These are phyloP conservation scores for Acropternis orthonyx DNA, from an alignment of 2,797 vertebrate genomes.

Conservation along the genomic window DNA sequence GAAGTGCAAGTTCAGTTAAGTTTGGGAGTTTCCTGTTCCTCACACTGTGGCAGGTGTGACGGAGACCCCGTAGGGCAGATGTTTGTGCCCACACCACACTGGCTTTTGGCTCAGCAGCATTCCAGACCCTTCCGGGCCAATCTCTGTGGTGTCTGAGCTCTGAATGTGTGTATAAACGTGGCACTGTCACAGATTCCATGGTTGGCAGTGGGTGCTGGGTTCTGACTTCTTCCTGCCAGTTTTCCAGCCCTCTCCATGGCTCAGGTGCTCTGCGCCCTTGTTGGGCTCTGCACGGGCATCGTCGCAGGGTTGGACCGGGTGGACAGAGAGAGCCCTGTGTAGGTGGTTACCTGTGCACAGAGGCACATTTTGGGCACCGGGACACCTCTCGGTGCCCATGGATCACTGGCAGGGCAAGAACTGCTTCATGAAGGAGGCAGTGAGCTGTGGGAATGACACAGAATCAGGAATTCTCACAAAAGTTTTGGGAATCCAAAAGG, in stretches of 20 bases:
- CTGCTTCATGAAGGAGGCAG: not conserved
- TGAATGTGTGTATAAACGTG: rapidly evolving
- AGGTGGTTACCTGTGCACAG: not conserved
- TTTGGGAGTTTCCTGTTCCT: not conserved
- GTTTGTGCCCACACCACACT: rapidly evolving
- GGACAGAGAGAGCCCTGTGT: rapidly evolving
- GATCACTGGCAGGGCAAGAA: not conserved
- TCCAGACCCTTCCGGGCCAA: not conserved
- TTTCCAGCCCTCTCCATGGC: rapidly evolving
- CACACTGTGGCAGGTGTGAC: not conserved
- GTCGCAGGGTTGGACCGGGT: rapidly evolving
- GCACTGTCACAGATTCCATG: rapidly evolving
- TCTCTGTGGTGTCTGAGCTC: rapidly evolving
- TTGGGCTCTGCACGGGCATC: rapidly evolving
- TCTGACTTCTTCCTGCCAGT: not conserved
- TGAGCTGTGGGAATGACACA: not conserved
- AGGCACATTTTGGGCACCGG: rapidly evolving
- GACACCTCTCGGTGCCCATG: not conserved
- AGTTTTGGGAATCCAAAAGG: not conserved
- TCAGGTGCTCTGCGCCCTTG: rapidly evolving
- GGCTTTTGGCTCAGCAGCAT: not conserved
- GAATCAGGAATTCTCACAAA: not conserved
- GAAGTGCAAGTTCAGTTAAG: not conserved
- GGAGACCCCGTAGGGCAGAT: not conserved
- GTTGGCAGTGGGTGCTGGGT: rapidly evolving